Base-by-base conservation (phyloP, 1,140 invertebrate species). In the Halyomorpha halys region DNA sequence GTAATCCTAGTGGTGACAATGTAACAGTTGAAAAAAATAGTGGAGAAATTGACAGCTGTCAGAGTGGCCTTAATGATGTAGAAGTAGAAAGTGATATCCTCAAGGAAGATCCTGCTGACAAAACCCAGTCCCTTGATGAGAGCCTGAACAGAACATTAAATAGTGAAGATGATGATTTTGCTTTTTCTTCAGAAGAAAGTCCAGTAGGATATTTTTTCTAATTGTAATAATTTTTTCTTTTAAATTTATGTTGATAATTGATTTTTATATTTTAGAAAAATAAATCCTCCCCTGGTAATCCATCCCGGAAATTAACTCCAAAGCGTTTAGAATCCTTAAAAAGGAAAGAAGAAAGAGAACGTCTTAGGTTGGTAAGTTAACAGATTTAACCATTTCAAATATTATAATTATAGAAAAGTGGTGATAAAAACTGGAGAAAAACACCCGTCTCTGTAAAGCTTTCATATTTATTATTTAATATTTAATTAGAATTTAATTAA, bases 281-380 rank as follows among this genome's bases (percentile, higher is more conserved):
- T 19, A 56, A 25, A 27, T 21, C 53, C 1, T 56, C 53, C 9
- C 23, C 53, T 18, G 15, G 18, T 25, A 53, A 2, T 44, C 11
- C 30, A 53, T 16, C 18, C 49, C 49, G 61, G 11, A 45, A 63
- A 53, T 21, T 53, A 14, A 63, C 62, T n/a, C 47, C 62, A 2
- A 63, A 63, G 39, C 27, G 44, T 23, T 53, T 63, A 15, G 53
- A 34, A 30, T 49, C 30, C 16, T 5, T 34, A n/a, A 49, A 65
- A 27, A 34, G 45, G 61, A 65, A 45, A 61, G 27, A 44, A 51
- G 56, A 49, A 61, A 56, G 16, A 21, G 54, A 65, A 39, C 25
- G 62, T 54, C n/a, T 51, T 14, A 61, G 30, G 45, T 15, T 21
- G 13, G 25, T 44, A 65, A 51, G 44, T 16, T 21, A 3, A 16